A percentile compares a stretch with the other conserved stretches of the same genome.
These are phyloP conservation scores for Cephus spinipes DNA, from an alignment of 2,888 invertebrate species.

Conservation along the genomic window DNA sequence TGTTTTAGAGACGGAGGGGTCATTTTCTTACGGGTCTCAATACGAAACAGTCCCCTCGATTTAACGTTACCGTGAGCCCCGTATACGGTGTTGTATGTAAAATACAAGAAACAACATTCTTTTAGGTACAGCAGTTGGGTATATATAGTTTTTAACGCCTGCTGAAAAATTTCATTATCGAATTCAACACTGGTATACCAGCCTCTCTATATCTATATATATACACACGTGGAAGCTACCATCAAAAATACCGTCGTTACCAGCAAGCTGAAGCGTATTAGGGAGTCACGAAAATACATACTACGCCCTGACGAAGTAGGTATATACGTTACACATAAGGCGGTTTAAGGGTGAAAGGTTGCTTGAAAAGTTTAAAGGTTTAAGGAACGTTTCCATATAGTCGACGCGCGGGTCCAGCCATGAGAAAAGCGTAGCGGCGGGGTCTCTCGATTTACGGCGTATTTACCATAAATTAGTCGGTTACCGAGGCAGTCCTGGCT, in stretches of 20 bases:
- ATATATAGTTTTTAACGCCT: not conserved
- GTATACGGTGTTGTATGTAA: not conserved
- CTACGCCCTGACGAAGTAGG: not conserved
- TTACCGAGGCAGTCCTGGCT: constrained; percentile 4
- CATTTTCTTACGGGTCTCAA: not conserved
- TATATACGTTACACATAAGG: not conserved
- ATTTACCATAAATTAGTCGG: constrained; percentile 23
- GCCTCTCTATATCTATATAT: too few relatives aligned
- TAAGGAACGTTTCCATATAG: not conserved
- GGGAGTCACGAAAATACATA: not conserved
- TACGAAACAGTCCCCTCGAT: too few relatives aligned
- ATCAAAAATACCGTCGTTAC: not conserved
- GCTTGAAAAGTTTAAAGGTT: not conserved
- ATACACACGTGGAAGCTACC: not conserved
- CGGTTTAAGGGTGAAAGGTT: not conserved
- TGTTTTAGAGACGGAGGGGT: not conserved
- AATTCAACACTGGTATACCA: not conserved
- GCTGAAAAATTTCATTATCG: not conserved
- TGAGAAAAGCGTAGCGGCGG: constrained; percentile 9
- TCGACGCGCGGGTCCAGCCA: not conserved
- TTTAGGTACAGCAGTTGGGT: not conserved
- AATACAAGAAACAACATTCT: not conserved
- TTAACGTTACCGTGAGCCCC: not conserved
- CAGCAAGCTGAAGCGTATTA: not conserved
- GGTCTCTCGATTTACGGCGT: constrained; percentile 8